phyloP scores from a whole-genome alignment of 2,113 vertebrate species.

The Paradisaea rubra region DNA sequence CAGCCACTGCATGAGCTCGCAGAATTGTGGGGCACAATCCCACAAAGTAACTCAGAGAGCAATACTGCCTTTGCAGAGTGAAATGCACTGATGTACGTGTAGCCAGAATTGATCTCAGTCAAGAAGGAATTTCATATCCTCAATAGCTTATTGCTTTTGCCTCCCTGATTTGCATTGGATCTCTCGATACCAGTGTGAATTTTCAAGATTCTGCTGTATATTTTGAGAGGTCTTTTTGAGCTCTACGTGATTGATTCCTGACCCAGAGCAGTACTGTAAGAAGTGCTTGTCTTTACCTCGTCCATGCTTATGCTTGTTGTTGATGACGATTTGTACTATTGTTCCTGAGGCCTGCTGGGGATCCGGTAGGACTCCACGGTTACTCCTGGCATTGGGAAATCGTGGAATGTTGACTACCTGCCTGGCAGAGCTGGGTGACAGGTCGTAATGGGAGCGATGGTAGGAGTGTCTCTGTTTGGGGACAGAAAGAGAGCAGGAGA shows the following conservation, averaged over 20 bases:
- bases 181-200: not conserved
- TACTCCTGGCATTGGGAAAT: constrained; percentile 63
- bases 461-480: constrained; percentile 76
- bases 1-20: not conserved
- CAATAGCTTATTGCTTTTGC: not conserved
- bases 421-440: constrained; percentile 39
- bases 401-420: constrained; percentile 56
- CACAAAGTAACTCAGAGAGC: not conserved
- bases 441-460: constrained; percentile 69
- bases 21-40: not conserved
- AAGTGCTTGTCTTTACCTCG: constrained; percentile 64
- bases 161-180: not conserved
- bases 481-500: not conserved
- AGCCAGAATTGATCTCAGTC: not conserved
- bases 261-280: not conserved
- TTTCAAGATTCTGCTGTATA: not conserved
- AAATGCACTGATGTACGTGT: not conserved
- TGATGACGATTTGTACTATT: constrained; percentile 79
- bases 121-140: not conserved
- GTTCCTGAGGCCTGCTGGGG: constrained; percentile 76
- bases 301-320: constrained; percentile 77
- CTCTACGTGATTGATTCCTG: not conserved
- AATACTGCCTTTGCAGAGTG: not conserved
- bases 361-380: constrained; percentile 67
- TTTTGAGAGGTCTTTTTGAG: not conserved